These are phyloP conservation scores for Aphelinus certus DNA, from an alignment of 1,140 invertebrate genomes.

Conservation along the genomic window DNA sequence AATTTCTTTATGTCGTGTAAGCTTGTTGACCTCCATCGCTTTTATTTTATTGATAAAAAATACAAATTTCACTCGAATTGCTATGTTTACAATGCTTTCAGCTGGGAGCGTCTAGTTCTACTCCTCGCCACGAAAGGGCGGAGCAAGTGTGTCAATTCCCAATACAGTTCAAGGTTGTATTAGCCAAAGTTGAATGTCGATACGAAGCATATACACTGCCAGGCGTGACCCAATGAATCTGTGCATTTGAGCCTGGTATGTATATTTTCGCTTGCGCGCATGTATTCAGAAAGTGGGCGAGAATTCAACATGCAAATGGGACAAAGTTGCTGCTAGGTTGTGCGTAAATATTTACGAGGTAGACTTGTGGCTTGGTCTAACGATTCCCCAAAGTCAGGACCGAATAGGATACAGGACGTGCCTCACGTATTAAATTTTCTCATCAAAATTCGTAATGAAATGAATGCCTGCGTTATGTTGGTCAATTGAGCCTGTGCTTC, in stretches of 20 bases:
- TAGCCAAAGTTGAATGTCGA: no score
- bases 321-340: constrained; percentile 40
- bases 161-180: no score
- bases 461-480: no score
- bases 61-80: no score
- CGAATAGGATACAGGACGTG: background rate
- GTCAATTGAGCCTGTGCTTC: no score
- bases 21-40: no score
- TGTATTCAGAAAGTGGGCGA: constrained; percentile 45
- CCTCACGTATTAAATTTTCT: background rate
- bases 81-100: no score
- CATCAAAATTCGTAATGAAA: constrained; percentile 9
- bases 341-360: constrained; percentile 56
- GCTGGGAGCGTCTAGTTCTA: no score
- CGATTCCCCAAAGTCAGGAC: constrained; percentile 19
- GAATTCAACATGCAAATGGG: constrained; percentile 52
- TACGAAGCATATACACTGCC: background rate
- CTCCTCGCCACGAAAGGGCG: no score
- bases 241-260: constrained; percentile 3
- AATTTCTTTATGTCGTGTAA: no score
- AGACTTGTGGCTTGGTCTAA: constrained; percentile 26
- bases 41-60: no score
- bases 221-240: constrained; percentile 22
- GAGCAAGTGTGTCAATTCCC: no score
- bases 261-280: background rate